These are phyloP conservation scores for Kryphioiulus occultus DNA, from an alignment of 2,888 invertebrate species.

Conservation along the genomic window DNA sequence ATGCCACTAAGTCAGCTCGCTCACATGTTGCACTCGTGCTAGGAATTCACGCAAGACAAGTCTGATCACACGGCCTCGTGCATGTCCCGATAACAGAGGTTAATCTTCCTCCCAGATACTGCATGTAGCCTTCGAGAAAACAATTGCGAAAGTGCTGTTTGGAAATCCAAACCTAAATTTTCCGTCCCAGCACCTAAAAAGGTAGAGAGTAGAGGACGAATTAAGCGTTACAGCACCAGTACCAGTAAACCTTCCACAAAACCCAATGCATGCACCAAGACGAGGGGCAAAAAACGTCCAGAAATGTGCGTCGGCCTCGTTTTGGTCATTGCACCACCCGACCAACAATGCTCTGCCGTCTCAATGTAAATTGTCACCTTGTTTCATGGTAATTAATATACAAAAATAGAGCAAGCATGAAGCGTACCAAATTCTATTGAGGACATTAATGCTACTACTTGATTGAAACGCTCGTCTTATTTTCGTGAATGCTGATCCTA, in stretches of 20 bases:
- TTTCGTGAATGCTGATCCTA: slow-evolving; percentile 30
- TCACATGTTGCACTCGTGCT: not conserved
- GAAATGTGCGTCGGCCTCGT: not conserved
- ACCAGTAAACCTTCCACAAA: not conserved
- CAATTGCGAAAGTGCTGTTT: not conserved
- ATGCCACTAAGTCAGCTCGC: not conserved
- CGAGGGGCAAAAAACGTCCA: not conserved
- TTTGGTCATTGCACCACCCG: slow-evolving; percentile 17
- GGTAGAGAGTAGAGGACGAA: not conserved
- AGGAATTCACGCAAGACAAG: not conserved
- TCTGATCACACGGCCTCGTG: not conserved
- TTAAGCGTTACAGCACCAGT: not conserved
- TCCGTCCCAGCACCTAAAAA: not conserved
- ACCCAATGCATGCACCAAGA: not conserved
- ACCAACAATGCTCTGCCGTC: slow-evolving; percentile 24
- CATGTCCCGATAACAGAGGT: not conserved
- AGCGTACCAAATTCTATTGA: slow-evolving; percentile 35
- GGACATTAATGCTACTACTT: slow-evolving; percentile 22
- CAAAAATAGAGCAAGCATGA: slow-evolving; percentile 14
- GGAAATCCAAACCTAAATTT: too few relatives aligned
- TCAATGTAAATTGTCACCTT: slow-evolving; percentile 26
- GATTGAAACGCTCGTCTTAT: slow-evolving; percentile 35
- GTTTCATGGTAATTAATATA: slow-evolving; percentile 31
- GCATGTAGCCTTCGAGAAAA: not conserved
- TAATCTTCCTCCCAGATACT: not conserved